Evolutionary conservation across 2,797 vertebrate genomes (phyloP).

Genomic region (Tiaroga cobitis): DNA sequence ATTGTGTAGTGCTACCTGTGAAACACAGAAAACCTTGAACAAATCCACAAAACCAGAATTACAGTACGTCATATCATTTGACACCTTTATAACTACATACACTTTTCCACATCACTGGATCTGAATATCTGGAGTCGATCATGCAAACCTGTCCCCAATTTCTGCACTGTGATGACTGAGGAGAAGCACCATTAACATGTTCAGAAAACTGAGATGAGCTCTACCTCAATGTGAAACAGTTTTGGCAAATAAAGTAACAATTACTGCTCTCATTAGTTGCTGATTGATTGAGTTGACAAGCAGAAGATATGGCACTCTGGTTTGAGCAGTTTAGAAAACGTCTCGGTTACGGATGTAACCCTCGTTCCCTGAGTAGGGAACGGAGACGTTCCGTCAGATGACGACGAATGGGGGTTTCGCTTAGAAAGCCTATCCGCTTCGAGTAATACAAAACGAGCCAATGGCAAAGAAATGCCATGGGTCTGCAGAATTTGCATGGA

Average conservation of each 20-base stretch:
- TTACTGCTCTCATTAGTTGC: background rate
- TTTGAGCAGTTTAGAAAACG: background rate
- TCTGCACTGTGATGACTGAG: background rate
- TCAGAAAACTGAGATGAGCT: background rate
- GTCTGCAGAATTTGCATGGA: too few relatives aligned
- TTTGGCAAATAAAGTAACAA: background rate
- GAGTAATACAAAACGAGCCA: too few relatives aligned
- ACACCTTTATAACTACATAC: constrained; percentile 20
- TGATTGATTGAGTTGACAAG: background rate
- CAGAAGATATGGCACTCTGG: background rate
- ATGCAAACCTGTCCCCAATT: background rate
- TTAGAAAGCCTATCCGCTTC: too few relatives aligned
- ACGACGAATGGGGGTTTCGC: too few relatives aligned
- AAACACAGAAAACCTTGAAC: background rate
- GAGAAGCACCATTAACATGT: constrained; percentile 11
- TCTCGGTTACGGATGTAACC: too few relatives aligned
- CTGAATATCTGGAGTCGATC: background rate
- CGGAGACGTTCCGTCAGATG: too few relatives aligned
- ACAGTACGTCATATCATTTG: background rate
- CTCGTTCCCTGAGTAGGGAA: too few relatives aligned
- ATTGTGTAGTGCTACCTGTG: background rate
- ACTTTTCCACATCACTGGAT: background rate
- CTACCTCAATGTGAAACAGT: background rate
- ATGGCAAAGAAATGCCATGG: too few relatives aligned
- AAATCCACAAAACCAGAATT: constrained; percentile 1